phyloP scores from a whole-genome alignment of 2,113 vertebrate genomes.

The Tragelaphus scriptus region DNA sequence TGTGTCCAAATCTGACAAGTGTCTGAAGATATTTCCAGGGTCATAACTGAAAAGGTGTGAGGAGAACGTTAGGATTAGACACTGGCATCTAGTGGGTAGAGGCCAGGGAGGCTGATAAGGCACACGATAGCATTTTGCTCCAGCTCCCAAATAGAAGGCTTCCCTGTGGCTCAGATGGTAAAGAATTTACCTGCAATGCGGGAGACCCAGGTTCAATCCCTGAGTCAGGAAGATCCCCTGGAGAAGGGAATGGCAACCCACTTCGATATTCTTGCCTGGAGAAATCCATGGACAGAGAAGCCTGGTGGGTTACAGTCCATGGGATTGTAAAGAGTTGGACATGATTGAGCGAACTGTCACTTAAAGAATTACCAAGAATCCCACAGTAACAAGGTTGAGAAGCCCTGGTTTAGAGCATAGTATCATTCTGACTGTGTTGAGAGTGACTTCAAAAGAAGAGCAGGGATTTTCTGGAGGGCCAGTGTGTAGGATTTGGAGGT shows the following conservation, averaged over 20 bases:
- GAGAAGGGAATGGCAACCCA: neutral
- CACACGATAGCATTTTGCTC: neutral
- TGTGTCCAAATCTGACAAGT: neutral
- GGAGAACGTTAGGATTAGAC: neutral
- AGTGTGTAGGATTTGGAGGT: neutral
- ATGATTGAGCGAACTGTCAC: rapidly evolving
- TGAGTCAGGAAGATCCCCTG: neutral
- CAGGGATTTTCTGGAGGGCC: neutral
- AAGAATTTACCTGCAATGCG: neutral
- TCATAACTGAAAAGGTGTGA: neutral
- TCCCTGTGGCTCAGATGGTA: neutral
- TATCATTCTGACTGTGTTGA: neutral
- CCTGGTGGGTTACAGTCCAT: neutral
- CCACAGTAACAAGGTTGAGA: neutral
- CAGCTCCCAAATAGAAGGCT: neutral
- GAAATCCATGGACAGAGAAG: neutral
- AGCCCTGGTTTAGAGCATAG: neutral
- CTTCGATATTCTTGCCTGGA: neutral
- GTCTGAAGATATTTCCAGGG: neutral
- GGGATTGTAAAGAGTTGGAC: neutral
- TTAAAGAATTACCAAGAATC: neutral
- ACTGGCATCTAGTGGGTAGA: neutral
- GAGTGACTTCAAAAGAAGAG: neutral
- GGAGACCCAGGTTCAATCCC: neutral
- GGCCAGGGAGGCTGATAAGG: neutral